Evolutionary conservation across 1,140 invertebrate genomes (phyloP).

Genomic region (Gryon sp.): DNA sequence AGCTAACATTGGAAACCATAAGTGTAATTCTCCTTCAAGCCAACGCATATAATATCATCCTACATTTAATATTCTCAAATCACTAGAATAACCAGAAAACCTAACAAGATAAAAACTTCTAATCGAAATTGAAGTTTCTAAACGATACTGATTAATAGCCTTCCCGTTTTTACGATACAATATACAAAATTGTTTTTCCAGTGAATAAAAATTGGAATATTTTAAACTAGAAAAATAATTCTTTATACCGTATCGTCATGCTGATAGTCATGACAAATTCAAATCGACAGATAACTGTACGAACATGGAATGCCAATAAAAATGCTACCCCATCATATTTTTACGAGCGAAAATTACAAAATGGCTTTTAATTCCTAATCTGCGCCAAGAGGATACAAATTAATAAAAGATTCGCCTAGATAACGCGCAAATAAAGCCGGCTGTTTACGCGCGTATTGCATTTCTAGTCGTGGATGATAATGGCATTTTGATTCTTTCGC

Average conservation of each 20-base stretch:
- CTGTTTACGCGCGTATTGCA: slow-evolving; percentile 16
- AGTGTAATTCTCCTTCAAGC: too few species aligned
- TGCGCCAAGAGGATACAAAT: slow-evolving; percentile 37
- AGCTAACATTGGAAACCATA: too few species aligned
- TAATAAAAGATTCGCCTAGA: slow-evolving; percentile 35
- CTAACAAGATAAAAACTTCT: neutral
- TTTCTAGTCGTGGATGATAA: slow-evolving; percentile 40
- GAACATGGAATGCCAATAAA: slow-evolving; percentile 7
- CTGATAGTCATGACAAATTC: slow-evolving; percentile 43
- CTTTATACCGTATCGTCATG: too few species aligned
- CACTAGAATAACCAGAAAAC: too few species aligned
- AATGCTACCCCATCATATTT: too few species aligned
- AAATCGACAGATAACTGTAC: slow-evolving; percentile 20
- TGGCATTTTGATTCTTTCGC: slow-evolving; percentile 39
- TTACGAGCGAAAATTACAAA: slow-evolving; percentile 34
- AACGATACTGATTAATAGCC: slow-evolving; percentile 26
- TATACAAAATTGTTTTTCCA: too few species aligned
- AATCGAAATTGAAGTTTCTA: slow-evolving; percentile 7
- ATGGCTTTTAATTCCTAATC: slow-evolving; percentile 45
- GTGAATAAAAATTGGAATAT: too few species aligned
- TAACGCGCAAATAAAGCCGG: slow-evolving; percentile 33
- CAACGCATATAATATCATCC: too few species aligned
- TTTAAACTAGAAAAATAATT: too few species aligned
- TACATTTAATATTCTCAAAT: too few species aligned
- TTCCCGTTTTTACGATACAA: slow-evolving; percentile 28